Base-by-base conservation (phyloP, 2,113 vertebrate genomes). In the Falcunculus frontatus region DNA sequence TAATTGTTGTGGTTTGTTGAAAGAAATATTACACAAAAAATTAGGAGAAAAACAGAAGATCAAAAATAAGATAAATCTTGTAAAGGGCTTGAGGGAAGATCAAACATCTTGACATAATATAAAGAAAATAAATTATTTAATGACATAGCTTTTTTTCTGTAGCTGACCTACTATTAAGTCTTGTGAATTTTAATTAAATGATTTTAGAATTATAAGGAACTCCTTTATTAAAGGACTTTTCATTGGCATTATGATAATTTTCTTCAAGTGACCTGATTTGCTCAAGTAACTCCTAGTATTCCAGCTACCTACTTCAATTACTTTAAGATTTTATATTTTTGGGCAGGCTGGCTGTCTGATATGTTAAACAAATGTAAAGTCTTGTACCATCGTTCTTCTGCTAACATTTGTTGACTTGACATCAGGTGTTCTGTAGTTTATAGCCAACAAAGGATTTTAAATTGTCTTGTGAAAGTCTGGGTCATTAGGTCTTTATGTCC, bases 21-120 rank as follows among this genome's bases (percentile, higher is more conserved):
- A 17, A 74, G 11, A 84, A 90, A 83, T 87, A 42, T 67, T 50
- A 26, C 13, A 75, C 27, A 14, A 60, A 82, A 75, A 49, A 37
- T 3, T 17, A 76, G 5, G 5, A 33, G n/a, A 55, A 67, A 68
- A 30, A 0, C 5, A 57, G 33, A 52, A 13, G 13, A 35, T 46
- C 29, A 62, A 57, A 41, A 57, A 35, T 47, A 82, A 52, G 33
- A 27, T 14, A 80, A 84, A 44, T 32, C 8, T 70, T 82, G 7
- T 9, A 33, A 52, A n/a, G 7, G 7, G 1, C 2, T 52, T 69
- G 29, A 3, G 15, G 14, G 25, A 26, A 18, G 1, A 5, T 21
- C 35, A 29, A 76, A 25, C 1, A 53, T 41, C 4, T 17, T n/a
- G 32, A 69, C 21, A 4, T 12, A 62, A 70, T 56, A 37, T 39